Evolutionary conservation across 2,888 invertebrate genomes (phyloP), one percentile per base, ranked within the genome.

Genomic region (Drosophila neonasuta): DNA sequence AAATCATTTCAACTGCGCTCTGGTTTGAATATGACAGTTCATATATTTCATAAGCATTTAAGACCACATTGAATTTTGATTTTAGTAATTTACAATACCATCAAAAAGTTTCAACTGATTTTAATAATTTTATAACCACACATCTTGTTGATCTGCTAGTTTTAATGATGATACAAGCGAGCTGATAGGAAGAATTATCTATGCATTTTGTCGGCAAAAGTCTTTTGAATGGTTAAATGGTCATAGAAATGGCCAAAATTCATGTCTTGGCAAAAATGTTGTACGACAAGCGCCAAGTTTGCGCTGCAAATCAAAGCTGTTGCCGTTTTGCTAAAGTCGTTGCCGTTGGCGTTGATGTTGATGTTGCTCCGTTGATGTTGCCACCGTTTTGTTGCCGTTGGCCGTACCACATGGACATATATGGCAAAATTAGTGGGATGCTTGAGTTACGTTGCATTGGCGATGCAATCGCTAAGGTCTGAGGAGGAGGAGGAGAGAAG

Each of bases 251-350:
- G 68, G 69, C 66, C 68, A 65, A 61, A 63, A 71, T 60, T 39
- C 59, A 51, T 65, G 64, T 55, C 50, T 66, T 13, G 44, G 41
- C 79, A 86, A 77, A 86, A 81, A 87, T 85, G 86, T 72, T 86
- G 85, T 83, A 79, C 84, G 70, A 86, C 88, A 86, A 87, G 84
- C 84, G 81, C 79, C 88, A 86, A 87, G 85, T 84, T 85, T 57
- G 75, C 71, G 75, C 71, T 52, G 54, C 42, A 73, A 73, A 79
- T 75, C 78, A 76, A 65, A 67, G 64, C 56, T 42, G 60, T 20
- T 45, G 55, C 42, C 32, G 36, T 36, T 36, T 36, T 36, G 36
- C 6, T 36, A 76, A 65, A 67, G 63, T 52, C 42, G 64, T 20
- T 45, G 55, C 42, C 32, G 56, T 36, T 55, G 42, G n/a, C 15